Conservation (phyloP, 2,888 invertebrate genomes). For the Dryadula phaetusa region DNA sequence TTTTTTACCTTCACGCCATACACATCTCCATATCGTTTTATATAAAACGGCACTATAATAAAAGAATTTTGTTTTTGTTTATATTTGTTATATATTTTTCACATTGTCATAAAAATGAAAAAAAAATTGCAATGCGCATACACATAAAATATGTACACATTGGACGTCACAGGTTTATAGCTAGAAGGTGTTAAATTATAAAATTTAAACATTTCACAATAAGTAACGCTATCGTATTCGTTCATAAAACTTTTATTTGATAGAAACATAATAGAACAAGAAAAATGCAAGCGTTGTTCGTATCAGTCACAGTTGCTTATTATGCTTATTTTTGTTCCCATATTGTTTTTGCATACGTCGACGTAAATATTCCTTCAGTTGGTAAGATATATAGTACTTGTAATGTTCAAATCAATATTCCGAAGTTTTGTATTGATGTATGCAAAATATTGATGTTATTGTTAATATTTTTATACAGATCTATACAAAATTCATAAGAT, state of each 20-base stretch:
- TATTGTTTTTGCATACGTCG: background rate
- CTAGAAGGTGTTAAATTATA: background rate
- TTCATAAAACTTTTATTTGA: conserved; percentile 10
- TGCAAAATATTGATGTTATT: background rate
- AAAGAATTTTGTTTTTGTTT: too few species aligned
- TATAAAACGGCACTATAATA: too few species aligned
- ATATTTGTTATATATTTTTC: too few species aligned
- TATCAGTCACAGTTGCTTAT: conserved; percentile 1
- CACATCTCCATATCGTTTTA: too few species aligned
- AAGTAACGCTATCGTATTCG: conserved; percentile 2
- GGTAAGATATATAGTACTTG: conserved; percentile 31
- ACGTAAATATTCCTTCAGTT: conserved; percentile 31
- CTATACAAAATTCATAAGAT: too few species aligned
- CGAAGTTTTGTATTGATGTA: background rate
- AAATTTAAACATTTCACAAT: conserved; percentile 16
- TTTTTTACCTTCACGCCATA: background rate
- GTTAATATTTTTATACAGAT: too few species aligned
- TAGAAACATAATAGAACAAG: background rate
- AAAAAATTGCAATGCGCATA: too few species aligned
- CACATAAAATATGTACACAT: too few species aligned
- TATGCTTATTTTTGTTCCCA: conserved; percentile 7
- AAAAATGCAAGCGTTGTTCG: conserved; percentile 8
- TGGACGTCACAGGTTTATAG: background rate
- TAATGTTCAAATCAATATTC: background rate
- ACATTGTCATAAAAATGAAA: too few species aligned